Evolutionary conservation across 2,797 vertebrate species (phyloP).

Genomic region (Buceros bicornis): DNA sequence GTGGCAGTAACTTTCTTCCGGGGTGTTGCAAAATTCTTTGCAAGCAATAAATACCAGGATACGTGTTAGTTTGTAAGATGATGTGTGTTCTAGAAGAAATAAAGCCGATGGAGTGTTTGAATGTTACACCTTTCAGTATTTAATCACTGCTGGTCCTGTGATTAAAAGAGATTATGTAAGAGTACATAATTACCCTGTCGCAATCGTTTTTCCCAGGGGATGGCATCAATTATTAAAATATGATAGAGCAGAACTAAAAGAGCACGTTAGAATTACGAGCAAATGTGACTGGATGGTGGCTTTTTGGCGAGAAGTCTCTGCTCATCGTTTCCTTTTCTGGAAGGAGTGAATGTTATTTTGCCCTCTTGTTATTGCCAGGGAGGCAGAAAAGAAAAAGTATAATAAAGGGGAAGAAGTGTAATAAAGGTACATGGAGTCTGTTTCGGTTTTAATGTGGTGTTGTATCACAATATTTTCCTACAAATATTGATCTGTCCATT

Average conservation of each 20-base stretch:
- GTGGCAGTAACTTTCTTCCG: slow-evolving; percentile 39
- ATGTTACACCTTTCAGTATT: not conserved
- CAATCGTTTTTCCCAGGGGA: not conserved
- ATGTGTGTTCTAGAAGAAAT: not conserved
- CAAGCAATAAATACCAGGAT: not conserved
- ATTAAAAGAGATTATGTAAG: slow-evolving; percentile 12
- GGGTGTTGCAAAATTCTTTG: not conserved
- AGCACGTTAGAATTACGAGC: not conserved
- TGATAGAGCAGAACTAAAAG: not conserved
- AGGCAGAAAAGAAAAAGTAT: not conserved
- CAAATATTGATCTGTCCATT: not conserved
- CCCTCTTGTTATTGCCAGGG: not conserved
- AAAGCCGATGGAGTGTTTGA: not conserved
- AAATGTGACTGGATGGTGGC: not conserved
- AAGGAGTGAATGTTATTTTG: not conserved
- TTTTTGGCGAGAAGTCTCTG: not conserved
- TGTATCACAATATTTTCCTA: not conserved
- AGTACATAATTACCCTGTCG: not conserved
- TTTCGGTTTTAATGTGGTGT: not conserved
- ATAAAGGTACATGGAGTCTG: not conserved
- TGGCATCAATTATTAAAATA: not conserved
- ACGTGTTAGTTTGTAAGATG: not conserved
- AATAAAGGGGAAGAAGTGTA: not conserved
- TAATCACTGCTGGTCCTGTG: slow-evolving; percentile 15
- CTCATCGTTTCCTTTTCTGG: not conserved